Evolutionary conservation across 2,113 vertebrate genomes (phyloP).

Genomic region (Tetrax tetrax): DNA sequence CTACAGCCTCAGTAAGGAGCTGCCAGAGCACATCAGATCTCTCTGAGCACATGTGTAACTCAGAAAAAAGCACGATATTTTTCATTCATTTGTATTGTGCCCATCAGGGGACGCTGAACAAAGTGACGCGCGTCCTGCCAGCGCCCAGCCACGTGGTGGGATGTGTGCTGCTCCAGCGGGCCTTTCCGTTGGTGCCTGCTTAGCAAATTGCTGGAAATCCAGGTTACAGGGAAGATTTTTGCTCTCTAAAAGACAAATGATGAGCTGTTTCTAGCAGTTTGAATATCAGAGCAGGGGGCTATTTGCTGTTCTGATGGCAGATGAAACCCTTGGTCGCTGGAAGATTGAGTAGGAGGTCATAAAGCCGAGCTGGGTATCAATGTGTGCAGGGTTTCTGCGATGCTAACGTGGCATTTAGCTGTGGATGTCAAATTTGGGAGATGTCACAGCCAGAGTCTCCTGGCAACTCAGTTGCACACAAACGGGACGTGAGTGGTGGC

Average conservation of each 20-base stretch:
- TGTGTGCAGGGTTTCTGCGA: rapidly evolving
- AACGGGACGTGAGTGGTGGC: neutral
- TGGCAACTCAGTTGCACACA: neutral
- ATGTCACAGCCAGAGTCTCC: neutral
- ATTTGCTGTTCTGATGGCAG: neutral
- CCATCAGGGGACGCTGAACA: neutral
- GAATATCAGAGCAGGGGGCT: neutral
- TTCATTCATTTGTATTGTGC: neutral
- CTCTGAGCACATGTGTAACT: neutral
- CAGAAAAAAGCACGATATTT: neutral
- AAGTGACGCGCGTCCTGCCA: rapidly evolving
- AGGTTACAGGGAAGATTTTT: neutral
- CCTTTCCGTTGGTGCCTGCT: neutral
- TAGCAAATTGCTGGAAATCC: neutral
- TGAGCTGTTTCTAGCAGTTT: neutral
- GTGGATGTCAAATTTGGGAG: neutral
- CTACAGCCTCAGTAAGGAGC: neutral
- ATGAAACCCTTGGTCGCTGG: neutral
- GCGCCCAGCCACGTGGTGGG: neutral
- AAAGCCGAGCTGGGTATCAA: neutral
- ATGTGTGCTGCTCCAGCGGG: neutral
- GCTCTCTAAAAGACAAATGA: rapidly evolving
- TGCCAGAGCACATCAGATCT: neutral
- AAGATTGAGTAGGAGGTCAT: rapidly evolving
- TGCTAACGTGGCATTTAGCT: neutral